These are phyloP conservation scores for Sicus ferrugineus DNA, from an alignment of 2,888 invertebrate species.

Conservation along the genomic window DNA sequence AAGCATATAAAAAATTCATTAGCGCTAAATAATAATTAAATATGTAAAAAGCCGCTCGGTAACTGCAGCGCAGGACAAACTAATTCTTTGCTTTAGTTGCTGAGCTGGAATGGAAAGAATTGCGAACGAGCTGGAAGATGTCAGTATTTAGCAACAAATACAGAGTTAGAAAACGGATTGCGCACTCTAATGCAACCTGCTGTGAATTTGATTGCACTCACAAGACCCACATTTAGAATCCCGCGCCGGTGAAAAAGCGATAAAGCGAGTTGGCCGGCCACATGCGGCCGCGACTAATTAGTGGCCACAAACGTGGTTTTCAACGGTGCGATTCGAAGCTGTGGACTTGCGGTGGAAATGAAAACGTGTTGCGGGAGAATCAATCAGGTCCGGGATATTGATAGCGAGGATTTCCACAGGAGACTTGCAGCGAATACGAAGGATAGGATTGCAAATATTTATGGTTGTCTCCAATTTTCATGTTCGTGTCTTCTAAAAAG, in stretches of 20 bases:
- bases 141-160: not conserved
- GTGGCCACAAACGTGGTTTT: not conserved
- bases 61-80: no score
- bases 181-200: not conserved
- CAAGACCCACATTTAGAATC: not conserved
- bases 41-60: no score
- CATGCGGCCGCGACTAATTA: constrained; percentile 3
- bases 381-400: no score
- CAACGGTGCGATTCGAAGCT: not conserved
- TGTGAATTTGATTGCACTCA: constrained; percentile 1
- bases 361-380: no score
- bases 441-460: no score
- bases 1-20: no score
- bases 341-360: not conserved
- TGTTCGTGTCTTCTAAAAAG: no score
- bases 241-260: not conserved
- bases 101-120: not conserved
- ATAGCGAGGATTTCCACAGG: no score
- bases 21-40: no score
- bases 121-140: not conserved
- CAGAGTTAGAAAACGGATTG: not conserved
- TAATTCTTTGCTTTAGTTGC: no score
- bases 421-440: no score
- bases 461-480: no score
- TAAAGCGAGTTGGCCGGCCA: not conserved